Conservation (phyloP, 2,797 vertebrate species). For the Garrulus glandarius region DNA sequence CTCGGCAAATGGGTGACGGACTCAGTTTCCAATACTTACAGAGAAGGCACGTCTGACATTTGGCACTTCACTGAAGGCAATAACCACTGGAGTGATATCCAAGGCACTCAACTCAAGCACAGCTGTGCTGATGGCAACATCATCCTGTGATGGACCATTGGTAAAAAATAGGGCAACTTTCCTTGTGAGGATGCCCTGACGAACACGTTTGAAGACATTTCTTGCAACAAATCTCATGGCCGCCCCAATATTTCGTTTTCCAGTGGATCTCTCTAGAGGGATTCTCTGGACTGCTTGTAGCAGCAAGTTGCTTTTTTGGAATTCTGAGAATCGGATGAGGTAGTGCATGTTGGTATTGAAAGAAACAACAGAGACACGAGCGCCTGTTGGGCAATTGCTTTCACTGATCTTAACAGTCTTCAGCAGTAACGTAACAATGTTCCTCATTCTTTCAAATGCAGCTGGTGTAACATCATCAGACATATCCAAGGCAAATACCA, state of each 20-base stretch:
- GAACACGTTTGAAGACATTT: conserved; percentile 83
- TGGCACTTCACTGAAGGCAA: conserved; percentile 76
- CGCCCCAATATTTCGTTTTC: conserved; percentile 74
- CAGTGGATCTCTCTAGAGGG: conserved; percentile 71
- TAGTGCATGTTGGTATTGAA: conserved; percentile 77
- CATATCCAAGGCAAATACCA: conserved; percentile 88
- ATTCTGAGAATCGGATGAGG: conserved; percentile 85
- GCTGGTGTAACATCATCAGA: conserved; percentile 73
- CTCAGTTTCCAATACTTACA: conserved; percentile 64
- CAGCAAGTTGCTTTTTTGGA: conserved; percentile 69
- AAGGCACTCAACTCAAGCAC: conserved; percentile 80
- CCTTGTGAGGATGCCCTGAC: conserved; percentile 77
- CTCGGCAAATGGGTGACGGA: background rate
- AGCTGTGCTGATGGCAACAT: conserved; percentile 72
- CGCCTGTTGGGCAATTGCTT: conserved; percentile 84
- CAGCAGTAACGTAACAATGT: conserved; percentile 76
- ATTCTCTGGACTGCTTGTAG: conserved; percentile 76
- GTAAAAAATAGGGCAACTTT: conserved; percentile 86
- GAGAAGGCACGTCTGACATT: conserved; percentile 70
- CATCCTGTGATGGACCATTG: conserved; percentile 62
- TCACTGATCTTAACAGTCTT: conserved; percentile 77
- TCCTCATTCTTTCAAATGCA: conserved; percentile 82
- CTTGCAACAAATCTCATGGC: conserved; percentile 86
- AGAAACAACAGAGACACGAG: conserved; percentile 82
- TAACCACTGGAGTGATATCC: conserved; percentile 75